Evolutionary conservation across 2,888 invertebrate genomes (phyloP), one percentile per base, ranked within the genome.

Genomic region (Tetramorium bicarinatum): DNA sequence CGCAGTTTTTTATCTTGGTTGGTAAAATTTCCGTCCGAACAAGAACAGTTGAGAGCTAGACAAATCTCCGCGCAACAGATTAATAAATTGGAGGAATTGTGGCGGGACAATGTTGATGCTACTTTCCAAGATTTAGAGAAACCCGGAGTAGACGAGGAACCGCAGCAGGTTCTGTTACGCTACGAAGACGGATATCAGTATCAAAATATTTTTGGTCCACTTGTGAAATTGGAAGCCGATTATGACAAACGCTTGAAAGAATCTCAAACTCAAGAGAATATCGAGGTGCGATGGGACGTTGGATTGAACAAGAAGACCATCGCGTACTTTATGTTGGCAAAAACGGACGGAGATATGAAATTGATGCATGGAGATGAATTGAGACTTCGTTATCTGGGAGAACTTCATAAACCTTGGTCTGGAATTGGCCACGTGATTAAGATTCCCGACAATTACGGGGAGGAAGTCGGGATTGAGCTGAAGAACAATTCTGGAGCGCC

Each of bases 161-260:
- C 99, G 0, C 98, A 99, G 93, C 99, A 99, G 94, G 94, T 94
- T 52, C 87, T 94, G 81, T 90, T 96, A 80, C 96, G 99, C 89
- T 99, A 99, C 94, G 99, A 99, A 95, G 99, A 99, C 95, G 99
- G 99, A 13, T 99, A 99, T 95, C 99, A 99, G 94, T 99, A 99
- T 94, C 99, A 99, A 95, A 99, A 99, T 94, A 98, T 99, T 85
- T 99, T 99, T 95, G 99, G 99, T 0, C 99, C 99, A 0, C 95
- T 99, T 49, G 99, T 99, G 0, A 98, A 99, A 93, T 96, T 99
- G 56, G 99, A 99, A 95, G 99, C 99, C 0, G 99, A 99, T 92
- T 99, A 99, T 94, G 99, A 99, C 95, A 99, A 99, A 94, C 97
- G 98, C 86, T 95, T 99, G 80, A 99, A 99, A 94, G 99, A 99